Evolutionary conservation across 2,113 vertebrate species (phyloP).

Genomic region (Falco punctatus): DNA sequence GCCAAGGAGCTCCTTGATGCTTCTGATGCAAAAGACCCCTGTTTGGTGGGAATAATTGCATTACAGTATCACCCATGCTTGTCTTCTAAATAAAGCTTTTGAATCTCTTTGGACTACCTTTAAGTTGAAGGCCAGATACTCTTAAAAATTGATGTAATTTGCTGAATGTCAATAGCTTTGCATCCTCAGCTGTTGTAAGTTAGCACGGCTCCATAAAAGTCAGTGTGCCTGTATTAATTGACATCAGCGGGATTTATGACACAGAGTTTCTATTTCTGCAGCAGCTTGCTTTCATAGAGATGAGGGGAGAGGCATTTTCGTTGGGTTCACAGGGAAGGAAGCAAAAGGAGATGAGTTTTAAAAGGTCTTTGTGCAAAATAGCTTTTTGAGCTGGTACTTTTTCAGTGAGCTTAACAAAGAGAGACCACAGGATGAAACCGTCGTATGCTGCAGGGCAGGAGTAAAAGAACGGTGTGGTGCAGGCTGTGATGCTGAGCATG

Average conservation of each 20-base stretch:
- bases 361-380: neutral
- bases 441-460: neutral
- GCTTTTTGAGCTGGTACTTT: neutral
- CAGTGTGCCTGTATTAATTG: neutral
- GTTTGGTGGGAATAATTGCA: neutral
- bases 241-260: neutral
- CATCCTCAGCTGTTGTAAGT: neutral
- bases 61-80: neutral
- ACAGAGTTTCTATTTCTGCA: neutral
- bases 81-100: neutral
- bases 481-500: no score
- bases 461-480: neutral
- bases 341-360: neutral
- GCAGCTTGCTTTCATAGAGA: neutral
- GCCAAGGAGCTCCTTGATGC: neutral
- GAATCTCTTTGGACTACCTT: neutral
- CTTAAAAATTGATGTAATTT: neutral
- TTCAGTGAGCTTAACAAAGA: neutral
- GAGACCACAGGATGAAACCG: neutral
- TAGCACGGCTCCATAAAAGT: neutral
- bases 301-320: neutral
- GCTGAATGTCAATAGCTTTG: neutral
- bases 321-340: neutral
- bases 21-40: neutral
- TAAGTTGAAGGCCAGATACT: neutral